A percentile compares a stretch with the other conserved stretches of the same genome.
phyloP scores from a whole-genome alignment of 2,113 vertebrate species.

The Mus pahari region DNA sequence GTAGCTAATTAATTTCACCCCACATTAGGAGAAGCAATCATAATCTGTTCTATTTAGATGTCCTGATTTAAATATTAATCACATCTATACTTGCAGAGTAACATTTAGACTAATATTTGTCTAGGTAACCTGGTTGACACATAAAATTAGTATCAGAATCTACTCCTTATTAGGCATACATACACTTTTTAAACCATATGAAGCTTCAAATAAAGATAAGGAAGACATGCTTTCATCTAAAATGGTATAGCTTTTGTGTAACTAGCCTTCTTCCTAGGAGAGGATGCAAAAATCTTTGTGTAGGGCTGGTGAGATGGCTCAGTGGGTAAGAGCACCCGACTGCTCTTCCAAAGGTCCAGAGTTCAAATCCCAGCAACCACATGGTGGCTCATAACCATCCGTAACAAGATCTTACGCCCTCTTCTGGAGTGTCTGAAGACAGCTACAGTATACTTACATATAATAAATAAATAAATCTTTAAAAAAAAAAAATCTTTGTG shows the following conservation, averaged over 20 bases:
- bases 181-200: neutral
- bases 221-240: neutral
- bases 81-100: constrained; percentile 1
- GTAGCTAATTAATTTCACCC: neutral
- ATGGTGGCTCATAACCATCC: too few species aligned
- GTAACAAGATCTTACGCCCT: too few species aligned
- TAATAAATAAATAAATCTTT: too few species aligned
- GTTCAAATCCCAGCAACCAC: too few species aligned
- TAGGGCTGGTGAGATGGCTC: too few species aligned
- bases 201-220: constrained; percentile 4
- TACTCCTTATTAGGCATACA: neutral
- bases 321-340: too few species aligned
- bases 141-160: constrained; percentile 18
- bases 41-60: neutral
- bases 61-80: constrained; percentile 24
- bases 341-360: too few species aligned
- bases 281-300: neutral
- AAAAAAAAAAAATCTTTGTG: neutral
- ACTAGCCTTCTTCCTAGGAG: neutral
- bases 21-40: neutral
- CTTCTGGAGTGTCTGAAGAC: too few species aligned
- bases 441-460: too few species aligned
- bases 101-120: constrained; percentile 26
- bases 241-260: neutral
- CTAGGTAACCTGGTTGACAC: neutral